Base-by-base conservation (phyloP, 1,140 invertebrate genomes). In the Mya arenaria region DNA sequence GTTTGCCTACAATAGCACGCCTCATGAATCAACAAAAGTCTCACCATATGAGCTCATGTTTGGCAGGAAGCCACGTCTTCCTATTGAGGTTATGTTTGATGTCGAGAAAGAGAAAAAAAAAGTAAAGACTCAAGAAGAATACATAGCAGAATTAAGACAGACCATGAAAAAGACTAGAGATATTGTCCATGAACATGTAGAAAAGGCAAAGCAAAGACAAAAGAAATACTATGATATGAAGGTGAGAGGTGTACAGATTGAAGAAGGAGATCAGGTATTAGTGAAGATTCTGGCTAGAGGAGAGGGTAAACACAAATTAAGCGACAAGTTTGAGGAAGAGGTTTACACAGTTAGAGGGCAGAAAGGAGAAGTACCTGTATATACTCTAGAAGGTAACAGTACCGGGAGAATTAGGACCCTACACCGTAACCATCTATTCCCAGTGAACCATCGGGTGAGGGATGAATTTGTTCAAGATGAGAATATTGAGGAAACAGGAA, bases 31-130 rank as follows among this genome's bases (percentile, higher is more conserved):
- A 10, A 79, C 75, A 34, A 36, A 37, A 32, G 34, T 32, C 25
- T 62, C 72, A 58, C 72, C 72, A 4, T 73, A 34, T 73, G 5
- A 78, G 52, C 32, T 78, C 2, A 63, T 78, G 74, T 78, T 78
- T 41, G 37, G 60, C 32, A 37, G 75, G 19, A 69, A 79, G 62
- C 58, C 75, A 41, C 25, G 15, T 19, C 52, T 73, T 37, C 13
- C 71, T 36, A 34, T 73, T 58, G 71, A 73, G 28, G 60, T 23
- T 37, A 52, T 41, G 25, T 71, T 71, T 25, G 23, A 71, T 17
- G 6, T 52, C 34, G 44, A 32, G 8, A 55, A 71, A 30, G 44
- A 55, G 13, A 15, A 10, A n/a, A n/a, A n/a, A n/a, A n/a, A n/a
- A n/a, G n/a, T n/a, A 30, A 34, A 34, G 4, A 55, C 56, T 25